Evolutionary conservation across 2,797 vertebrate species (phyloP), one percentile per base, ranked within the genome.

Genomic region (Bradypus variegatus): DNA sequence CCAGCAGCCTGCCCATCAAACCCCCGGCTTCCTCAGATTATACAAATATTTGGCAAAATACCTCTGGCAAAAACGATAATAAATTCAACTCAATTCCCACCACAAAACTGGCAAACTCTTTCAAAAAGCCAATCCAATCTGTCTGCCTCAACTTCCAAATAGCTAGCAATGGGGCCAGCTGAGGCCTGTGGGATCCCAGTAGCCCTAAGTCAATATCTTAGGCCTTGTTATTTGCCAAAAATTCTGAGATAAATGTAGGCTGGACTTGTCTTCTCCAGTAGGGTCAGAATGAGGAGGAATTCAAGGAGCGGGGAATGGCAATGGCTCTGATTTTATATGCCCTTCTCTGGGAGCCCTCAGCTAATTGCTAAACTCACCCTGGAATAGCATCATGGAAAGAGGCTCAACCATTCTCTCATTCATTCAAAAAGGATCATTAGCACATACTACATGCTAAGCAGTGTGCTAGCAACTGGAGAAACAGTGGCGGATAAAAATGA

Each of bases 111-210:
- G 95, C 92, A 94, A 88, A 93, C 90, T 70, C 89, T 76, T 86
- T 92, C 88, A 69, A 92, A 58, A 90, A 89, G 75, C 86, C 86
- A 25, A 19, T 88, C 94, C 92, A 95, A 84, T 95, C 93, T 89
- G 92, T 95, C 94, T 87, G 91, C 91, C 93, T 93, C 87, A 67
- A 93, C 93, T 94, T 94, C 94, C 94, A 95, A 93, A 91, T 78
- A 31, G 86, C 93, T 50, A 60, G 78, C 41, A 36, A 89, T 14
- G 86, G 88, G 67, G 87, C 86, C 92, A 85, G 67, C 92, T 48
- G 38, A 86, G 90, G 58, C 92, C 88, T 7, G 55, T 1, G 89
- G 88, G 91, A 69, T 27, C 88, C 58, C 7, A 2, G 31, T 3
- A 70, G 92, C 55, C 48, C 84, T 23, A 6, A 64, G 75, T 65